A percentile compares a stretch with the other conserved stretches of the same genome.
Evolutionary conservation across 2,113 vertebrate genomes (phyloP).

Genomic region (Lanius ludovicianus): DNA sequence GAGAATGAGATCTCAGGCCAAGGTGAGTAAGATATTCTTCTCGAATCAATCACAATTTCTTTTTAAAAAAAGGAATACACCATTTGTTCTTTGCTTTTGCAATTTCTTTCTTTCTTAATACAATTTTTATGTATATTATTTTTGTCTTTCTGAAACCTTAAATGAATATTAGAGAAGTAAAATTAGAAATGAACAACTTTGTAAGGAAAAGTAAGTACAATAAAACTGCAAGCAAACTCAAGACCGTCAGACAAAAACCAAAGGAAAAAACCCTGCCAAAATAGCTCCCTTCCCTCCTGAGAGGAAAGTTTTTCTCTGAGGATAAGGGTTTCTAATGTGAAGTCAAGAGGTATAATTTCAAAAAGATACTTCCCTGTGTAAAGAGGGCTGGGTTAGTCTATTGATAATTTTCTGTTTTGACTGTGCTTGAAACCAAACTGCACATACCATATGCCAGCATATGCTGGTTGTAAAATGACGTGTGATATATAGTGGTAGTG

Average conservation of each 20-base stretch:
- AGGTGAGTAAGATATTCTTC: neutral
- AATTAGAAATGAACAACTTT: neutral
- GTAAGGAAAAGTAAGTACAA: neutral
- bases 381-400: neutral
- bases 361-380: neutral
- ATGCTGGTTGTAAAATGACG: neutral
- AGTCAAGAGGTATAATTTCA: neutral
- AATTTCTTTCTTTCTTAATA: neutral
- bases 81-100: fast-evolving
- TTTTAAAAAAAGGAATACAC: neutral
- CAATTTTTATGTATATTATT: neutral
- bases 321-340: neutral
- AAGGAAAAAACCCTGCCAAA: neutral
- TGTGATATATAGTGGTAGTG: neutral
- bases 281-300: neutral
- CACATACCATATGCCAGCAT: neutral
- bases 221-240: neutral
- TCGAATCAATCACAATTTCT: neutral
- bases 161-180: neutral
- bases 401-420: neutral
- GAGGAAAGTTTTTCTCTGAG: neutral
- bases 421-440: neutral
- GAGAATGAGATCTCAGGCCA: neutral
- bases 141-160: neutral
- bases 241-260: fast-evolving